These are phyloP conservation scores for Chloroceryle amazona DNA, from an alignment of 2,797 vertebrate genomes.

Conservation along the genomic window DNA sequence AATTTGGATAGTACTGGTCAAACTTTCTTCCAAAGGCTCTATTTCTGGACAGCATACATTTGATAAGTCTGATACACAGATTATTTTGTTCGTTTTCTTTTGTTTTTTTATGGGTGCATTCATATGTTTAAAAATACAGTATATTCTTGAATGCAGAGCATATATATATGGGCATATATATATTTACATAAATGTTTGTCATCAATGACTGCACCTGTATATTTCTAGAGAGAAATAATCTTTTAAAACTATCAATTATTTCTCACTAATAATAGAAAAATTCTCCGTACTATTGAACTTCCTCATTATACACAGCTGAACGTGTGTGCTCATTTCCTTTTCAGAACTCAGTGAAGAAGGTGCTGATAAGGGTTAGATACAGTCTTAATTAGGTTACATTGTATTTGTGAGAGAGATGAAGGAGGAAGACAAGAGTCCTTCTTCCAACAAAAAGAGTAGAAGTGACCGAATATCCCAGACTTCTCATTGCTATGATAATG, in stretches of 20 bases:
- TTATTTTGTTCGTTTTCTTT: not conserved
- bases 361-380: slow-evolving; percentile 18
- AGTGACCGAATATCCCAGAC: not conserved
- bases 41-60: not conserved
- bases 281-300: not conserved
- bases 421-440: not conserved
- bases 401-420: not conserved
- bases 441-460: not conserved
- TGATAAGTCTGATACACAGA: not conserved
- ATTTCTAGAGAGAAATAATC: not conserved
- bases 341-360: not conserved
- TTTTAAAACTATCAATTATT: not conserved
- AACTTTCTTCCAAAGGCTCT: not conserved
- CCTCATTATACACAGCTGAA: not conserved
- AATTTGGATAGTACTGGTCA: not conserved
- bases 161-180: not conserved
- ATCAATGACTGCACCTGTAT: not conserved
- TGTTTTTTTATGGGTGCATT: not conserved
- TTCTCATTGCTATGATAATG: not conserved
- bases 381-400: slow-evolving; percentile 21
- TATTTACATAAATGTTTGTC: not conserved
- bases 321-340: slow-evolving; percentile 13
- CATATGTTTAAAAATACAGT: not conserved
- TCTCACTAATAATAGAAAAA: not conserved
- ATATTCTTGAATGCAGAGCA: not conserved